Percentiles rank a stretch among this genome's conserved stretches.
phyloP scores from a whole-genome alignment of 2,888 invertebrate genomes.

The Ornithoptera priamus region DNA sequence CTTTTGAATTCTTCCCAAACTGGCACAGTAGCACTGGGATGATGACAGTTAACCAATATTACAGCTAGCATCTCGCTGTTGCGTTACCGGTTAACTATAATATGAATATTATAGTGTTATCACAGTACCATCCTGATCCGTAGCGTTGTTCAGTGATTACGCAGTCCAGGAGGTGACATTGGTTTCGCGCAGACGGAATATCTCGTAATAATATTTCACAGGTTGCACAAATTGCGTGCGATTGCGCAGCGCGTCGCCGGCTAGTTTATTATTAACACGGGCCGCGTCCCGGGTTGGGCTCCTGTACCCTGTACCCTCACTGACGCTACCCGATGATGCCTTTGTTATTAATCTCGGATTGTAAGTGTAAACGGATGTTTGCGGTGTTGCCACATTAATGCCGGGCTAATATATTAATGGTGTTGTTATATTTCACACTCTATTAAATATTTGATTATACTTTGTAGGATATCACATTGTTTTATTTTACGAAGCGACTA shows the following conservation, averaged over 20 bases:
- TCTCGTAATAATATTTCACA: constrained; percentile 29
- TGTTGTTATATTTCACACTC: background rate
- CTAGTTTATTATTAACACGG: constrained; percentile 27
- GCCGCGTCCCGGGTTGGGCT: constrained; percentile 11
- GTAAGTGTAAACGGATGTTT: constrained; percentile 27
- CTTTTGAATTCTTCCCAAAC: too few species aligned
- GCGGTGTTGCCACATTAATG: constrained; percentile 19
- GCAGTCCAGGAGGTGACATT: constrained; percentile 13
- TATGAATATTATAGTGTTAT: background rate
- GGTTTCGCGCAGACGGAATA: constrained; percentile 24
- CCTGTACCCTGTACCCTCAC: constrained; percentile 6
- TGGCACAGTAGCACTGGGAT: too few species aligned
- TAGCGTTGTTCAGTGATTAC: constrained; percentile 17
- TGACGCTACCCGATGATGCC: constrained; percentile 2
- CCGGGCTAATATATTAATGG: constrained; percentile 13
- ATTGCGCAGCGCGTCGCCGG: constrained; percentile 17
- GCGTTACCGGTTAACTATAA: background rate
- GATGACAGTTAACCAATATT: too few species aligned
- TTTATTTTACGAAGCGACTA: too few species aligned
- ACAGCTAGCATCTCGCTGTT: too few species aligned
- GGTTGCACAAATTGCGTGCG: constrained; percentile 26
- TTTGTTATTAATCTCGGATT: constrained; percentile 30
- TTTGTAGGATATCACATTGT: too few species aligned
- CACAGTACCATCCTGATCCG: background rate
- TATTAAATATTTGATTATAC: too few species aligned